A percentile compares a stretch with the other conserved stretches of the same genome.
Evolutionary conservation across 2,113 vertebrate species (phyloP).

Genomic region (Lampris megalopsis): DNA sequence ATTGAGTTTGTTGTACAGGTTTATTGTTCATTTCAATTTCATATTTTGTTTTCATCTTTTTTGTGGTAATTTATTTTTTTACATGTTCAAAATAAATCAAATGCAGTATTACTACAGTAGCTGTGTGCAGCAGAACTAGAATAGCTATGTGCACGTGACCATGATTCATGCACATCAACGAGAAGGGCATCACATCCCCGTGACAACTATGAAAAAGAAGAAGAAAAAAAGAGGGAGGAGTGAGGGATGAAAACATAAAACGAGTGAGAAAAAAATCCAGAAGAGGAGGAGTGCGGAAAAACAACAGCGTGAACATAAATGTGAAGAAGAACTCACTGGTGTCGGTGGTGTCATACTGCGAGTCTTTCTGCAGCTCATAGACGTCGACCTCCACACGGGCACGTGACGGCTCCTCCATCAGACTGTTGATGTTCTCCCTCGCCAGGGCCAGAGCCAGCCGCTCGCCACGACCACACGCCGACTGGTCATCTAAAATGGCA

Average conservation of each 20-base stretch:
- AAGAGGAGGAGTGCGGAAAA: neutral
- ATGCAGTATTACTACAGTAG: too few species aligned
- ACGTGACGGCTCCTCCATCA: slow-evolving; percentile 83
- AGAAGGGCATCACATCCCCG: too few species aligned
- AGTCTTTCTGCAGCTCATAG: slow-evolving; percentile 90
- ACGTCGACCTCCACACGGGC: slow-evolving; percentile 91
- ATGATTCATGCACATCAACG: too few species aligned
- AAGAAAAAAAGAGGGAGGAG: too few species aligned
- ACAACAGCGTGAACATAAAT: neutral
- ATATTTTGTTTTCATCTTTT: too few species aligned
- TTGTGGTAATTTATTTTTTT: too few species aligned
- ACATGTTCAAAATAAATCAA: too few species aligned
- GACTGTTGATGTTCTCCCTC: slow-evolving; percentile 90
- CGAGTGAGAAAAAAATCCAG: neutral
- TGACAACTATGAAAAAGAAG: too few species aligned
- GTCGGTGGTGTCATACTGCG: slow-evolving; percentile 92
- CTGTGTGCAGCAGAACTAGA: too few species aligned
- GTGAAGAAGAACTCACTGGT: slow-evolving; percentile 84
- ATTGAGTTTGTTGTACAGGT: too few species aligned
- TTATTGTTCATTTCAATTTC: too few species aligned
- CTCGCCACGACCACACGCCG: slow-evolving; percentile 88
- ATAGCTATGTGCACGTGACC: too few species aligned
- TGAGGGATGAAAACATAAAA: neutral
- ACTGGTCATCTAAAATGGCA: slow-evolving; percentile 88
- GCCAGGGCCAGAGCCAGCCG: slow-evolving; percentile 90